A percentile compares a stretch with the other conserved stretches of the same genome.
phyloP scores from a whole-genome alignment of 2,888 invertebrate genomes.

The Antheraea assamensis region DNA sequence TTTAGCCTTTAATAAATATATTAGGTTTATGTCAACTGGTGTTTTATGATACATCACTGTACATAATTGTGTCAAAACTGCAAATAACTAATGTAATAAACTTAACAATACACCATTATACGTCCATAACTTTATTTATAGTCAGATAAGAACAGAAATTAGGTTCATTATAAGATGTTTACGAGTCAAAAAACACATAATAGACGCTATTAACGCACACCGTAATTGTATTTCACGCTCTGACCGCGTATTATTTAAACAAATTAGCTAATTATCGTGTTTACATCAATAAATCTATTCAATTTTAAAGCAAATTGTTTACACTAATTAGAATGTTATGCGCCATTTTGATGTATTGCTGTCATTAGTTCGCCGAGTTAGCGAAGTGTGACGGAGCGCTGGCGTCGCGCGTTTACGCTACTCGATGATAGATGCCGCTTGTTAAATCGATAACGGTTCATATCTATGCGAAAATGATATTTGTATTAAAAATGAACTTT shows the following conservation, averaged over 20 bases:
- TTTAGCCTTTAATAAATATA: too few relatives aligned
- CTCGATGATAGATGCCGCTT: conserved; percentile 67
- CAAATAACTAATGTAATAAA: conserved; percentile 2
- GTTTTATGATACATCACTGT: background rate
- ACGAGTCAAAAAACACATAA: conserved; percentile 18
- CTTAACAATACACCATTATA: background rate
- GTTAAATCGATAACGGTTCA: background rate
- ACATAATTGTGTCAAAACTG: background rate
- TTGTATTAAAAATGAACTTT: background rate
- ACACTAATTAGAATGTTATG: conserved; percentile 54
- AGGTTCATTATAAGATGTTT: conserved; percentile 7
- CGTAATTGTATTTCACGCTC: conserved; percentile 22
- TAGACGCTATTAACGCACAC: conserved; percentile 9
- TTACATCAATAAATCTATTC: conserved; percentile 72
- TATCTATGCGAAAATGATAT: background rate
- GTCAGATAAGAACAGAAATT: conserved; percentile 9
- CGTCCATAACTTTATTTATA: conserved; percentile 1
- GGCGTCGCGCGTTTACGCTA: conserved; percentile 45
- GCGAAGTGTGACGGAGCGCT: conserved; percentile 57
- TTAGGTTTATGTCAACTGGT: too few relatives aligned
- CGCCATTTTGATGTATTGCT: conserved; percentile 56
- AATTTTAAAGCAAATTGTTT: conserved; percentile 68
- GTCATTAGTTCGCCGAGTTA: conserved; percentile 42
- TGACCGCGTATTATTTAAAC: conserved; percentile 22
- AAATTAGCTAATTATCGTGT: conserved; percentile 47